These are phyloP conservation scores for Tetrax tetrax DNA, from an alignment of 2,113 vertebrate species.

Conservation along the genomic window DNA sequence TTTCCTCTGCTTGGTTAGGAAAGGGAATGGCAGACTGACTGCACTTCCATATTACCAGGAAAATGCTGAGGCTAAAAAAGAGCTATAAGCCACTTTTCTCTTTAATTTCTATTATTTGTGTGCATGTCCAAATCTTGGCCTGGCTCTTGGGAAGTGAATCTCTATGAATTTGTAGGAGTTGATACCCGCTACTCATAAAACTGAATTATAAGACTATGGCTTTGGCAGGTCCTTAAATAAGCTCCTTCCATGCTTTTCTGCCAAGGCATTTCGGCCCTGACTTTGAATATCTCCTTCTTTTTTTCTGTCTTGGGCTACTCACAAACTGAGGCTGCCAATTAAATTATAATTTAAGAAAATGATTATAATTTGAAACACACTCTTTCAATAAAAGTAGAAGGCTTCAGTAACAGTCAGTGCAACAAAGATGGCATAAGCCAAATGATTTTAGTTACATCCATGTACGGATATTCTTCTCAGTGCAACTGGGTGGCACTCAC, in stretches of 20 bases:
- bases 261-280: background rate
- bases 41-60: background rate
- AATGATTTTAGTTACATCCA: background rate
- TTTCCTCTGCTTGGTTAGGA: background rate
- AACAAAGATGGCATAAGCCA: background rate
- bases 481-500: background rate
- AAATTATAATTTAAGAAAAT: background rate
- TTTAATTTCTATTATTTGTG: background rate
- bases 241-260: background rate
- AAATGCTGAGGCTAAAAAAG: background rate
- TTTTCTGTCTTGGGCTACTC: background rate
- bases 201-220: background rate
- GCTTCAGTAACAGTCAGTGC: background rate
- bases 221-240: background rate
- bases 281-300: background rate
- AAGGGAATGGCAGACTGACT: background rate
- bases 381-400: background rate
- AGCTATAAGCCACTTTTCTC: background rate
- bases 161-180: background rate
- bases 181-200: background rate
- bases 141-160: background rate
- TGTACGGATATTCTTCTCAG: background rate
- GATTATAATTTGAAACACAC: background rate
- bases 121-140: background rate
- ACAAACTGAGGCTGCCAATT: background rate